Percentiles rank a stretch among this genome's conserved stretches.
Conservation (phyloP, 2,888 invertebrate species). For the Julus scandinavius region DNA sequence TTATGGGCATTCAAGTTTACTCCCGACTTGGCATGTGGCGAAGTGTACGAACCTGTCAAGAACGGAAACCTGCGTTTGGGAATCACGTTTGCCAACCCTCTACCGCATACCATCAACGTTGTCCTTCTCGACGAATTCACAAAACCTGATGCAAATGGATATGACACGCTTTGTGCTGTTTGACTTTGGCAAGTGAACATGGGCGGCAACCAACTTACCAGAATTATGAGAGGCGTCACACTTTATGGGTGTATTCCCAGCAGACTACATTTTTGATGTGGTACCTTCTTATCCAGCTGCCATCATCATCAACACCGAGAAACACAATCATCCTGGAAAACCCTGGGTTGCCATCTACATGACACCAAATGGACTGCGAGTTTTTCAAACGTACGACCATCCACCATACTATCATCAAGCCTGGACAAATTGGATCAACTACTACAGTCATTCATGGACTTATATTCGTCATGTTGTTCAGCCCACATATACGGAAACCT, state of each 20-base stretch:
- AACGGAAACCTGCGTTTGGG: neutral
- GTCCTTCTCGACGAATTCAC: neutral
- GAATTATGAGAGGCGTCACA: neutral
- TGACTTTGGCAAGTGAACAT: neutral
- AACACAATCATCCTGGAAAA: neutral
- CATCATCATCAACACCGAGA: neutral
- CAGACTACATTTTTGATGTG: neutral
- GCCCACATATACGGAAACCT: neutral
- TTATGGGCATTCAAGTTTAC: neutral
- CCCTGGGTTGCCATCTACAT: neutral
- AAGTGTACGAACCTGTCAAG: neutral
- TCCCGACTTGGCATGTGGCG: neutral
- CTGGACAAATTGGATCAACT: neutral
- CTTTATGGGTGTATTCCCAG: neutral
- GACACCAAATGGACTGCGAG: neutral
- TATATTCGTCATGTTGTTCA: neutral
- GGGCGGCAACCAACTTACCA: neutral
- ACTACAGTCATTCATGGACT: neutral
- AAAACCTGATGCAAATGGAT: neutral
- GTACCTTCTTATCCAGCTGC: neutral
- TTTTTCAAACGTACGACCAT: neutral
- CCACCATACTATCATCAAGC: neutral
- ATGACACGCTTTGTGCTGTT: neutral
- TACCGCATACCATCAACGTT: neutral
- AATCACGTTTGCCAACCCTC: neutral